These are phyloP conservation scores for Pammene fasciana DNA, from an alignment of 2,888 invertebrate genomes.

Conservation along the genomic window DNA sequence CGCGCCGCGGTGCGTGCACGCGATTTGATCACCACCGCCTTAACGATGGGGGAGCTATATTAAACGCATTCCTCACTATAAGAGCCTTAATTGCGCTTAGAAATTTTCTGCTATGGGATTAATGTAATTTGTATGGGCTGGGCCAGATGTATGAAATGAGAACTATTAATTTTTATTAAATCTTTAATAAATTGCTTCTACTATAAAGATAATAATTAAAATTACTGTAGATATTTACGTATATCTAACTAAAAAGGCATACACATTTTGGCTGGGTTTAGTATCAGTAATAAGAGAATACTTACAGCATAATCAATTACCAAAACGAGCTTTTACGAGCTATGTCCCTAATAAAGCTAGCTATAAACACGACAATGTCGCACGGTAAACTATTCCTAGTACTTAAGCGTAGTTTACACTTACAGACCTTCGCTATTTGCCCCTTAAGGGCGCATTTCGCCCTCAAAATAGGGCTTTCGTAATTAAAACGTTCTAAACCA, in stretches of 20 bases:
- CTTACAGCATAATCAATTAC: constrained; percentile 45
- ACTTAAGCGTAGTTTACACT: constrained; percentile 40
- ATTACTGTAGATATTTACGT: neutral
- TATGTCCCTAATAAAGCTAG: constrained; percentile 47
- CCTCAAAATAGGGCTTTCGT: constrained; percentile 74
- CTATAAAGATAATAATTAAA: constrained; percentile 2
- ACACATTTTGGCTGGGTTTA: neutral
- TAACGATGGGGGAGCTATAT: constrained; percentile 65
- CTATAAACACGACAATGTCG: constrained; percentile 63
- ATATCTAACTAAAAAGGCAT: neutral
- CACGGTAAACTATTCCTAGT: constrained; percentile 35
- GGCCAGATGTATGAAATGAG: constrained; percentile 50
- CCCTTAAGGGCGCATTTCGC: constrained; percentile 76
- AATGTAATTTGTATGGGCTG: constrained; percentile 68
- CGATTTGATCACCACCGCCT: constrained; percentile 77
- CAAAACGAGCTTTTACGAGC: constrained; percentile 44
- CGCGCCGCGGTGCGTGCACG: constrained; percentile 67
- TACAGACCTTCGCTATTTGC: constrained; percentile 53
- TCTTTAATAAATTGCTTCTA: constrained; percentile 22
- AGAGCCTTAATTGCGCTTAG: constrained; percentile 71
- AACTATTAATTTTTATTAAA: constrained; percentile 40
- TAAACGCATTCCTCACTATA: constrained; percentile 76
- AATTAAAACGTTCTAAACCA: constrained; percentile 80
- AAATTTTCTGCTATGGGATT: constrained; percentile 66
- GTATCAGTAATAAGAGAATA: constrained; percentile 9